These are phyloP conservation scores for Aleadryas rufinucha DNA, from an alignment of 2,113 vertebrate species.

Conservation along the genomic window DNA sequence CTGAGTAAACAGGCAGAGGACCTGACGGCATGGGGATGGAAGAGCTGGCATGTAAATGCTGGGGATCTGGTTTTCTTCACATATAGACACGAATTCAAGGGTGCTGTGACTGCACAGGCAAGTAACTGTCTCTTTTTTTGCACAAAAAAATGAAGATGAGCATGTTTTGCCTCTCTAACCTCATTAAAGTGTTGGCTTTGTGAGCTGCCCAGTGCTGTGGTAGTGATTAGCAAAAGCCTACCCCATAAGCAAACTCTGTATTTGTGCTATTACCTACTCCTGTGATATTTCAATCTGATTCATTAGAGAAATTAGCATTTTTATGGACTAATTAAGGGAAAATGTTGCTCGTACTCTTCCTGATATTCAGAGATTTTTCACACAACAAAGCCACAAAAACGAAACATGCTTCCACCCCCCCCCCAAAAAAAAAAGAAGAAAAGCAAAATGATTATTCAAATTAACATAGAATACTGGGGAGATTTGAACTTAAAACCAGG, in stretches of 20 bases:
- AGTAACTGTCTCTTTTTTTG: background rate
- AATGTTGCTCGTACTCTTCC: background rate
- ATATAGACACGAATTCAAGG: background rate
- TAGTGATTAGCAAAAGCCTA: constrained; percentile 18
- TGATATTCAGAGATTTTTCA: background rate
- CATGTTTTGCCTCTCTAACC: background rate
- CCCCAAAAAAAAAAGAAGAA: background rate
- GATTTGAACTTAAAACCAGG: background rate
- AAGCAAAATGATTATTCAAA: background rate
- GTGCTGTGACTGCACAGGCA: background rate
- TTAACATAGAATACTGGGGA: background rate
- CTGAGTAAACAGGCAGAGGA: constrained; percentile 35
- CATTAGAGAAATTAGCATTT: constrained; percentile 63
- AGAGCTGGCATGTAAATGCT: background rate
- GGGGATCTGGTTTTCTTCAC: background rate
- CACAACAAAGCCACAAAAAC: background rate
- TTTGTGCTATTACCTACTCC: constrained; percentile 3
- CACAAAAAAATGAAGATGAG: background rate
- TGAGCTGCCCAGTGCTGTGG: background rate
- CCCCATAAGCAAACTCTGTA: background rate
- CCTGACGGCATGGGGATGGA: background rate
- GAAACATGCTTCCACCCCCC: background rate
- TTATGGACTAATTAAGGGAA: constrained; percentile 55
- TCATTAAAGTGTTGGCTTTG: background rate
- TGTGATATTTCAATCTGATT: constrained; percentile 59